These are phyloP conservation scores for Paramuricea clavata DNA, from an alignment of 92 coral and sea anemone genomes.

Conservation along the genomic window DNA sequence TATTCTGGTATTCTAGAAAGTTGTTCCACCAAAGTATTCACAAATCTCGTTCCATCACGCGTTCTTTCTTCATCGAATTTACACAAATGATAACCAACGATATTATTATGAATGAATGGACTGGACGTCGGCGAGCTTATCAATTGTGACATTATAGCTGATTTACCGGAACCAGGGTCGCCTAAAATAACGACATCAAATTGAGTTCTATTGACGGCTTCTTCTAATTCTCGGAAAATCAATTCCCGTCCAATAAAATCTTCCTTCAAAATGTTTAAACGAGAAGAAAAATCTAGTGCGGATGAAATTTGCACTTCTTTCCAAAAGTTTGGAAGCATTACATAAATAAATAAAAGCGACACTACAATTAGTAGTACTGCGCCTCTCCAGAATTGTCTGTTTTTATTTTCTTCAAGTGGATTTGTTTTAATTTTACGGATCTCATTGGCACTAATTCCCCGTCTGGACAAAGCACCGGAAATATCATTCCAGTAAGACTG, in stretches of 20 bases:
- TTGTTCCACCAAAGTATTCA: background rate
- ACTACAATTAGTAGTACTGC: too few species aligned
- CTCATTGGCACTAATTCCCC: too few species aligned
- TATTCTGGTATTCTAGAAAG: background rate
- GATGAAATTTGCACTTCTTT: too few species aligned
- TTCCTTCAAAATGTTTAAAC: background rate
- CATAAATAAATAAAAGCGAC: too few species aligned
- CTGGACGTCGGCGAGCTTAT: background rate
- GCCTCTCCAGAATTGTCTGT: too few species aligned
- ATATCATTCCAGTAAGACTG: slow-evolving; percentile 37
- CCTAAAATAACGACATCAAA: background rate
- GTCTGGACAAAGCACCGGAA: slow-evolving; percentile 21
- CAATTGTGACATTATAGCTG: background rate
- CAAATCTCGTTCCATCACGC: background rate
- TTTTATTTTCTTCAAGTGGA: too few species aligned
- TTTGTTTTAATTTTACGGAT: too few species aligned
- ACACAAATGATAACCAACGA: background rate
- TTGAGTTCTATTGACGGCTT: background rate
- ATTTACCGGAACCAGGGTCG: background rate
- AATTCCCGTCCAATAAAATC: background rate
- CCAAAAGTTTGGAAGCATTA: background rate
- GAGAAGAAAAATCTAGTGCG: background rate
- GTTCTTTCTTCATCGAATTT: background rate
- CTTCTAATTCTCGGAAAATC: background rate
- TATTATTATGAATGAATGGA: background rate